These are phyloP conservation scores for Ephialtes manifestator DNA, from an alignment of 2,888 invertebrate genomes.

Conservation along the genomic window DNA sequence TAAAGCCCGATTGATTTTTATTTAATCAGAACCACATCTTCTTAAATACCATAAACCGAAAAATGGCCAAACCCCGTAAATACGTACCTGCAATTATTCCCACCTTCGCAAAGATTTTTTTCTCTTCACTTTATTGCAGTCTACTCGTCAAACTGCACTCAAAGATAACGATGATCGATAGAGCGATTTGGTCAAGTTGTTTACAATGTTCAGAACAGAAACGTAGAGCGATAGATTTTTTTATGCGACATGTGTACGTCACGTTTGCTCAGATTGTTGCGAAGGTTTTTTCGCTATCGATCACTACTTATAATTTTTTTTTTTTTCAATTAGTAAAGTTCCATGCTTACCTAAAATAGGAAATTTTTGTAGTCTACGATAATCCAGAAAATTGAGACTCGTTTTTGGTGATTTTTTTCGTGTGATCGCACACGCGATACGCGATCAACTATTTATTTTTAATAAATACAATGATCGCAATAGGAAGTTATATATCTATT, in stretches of 20 bases:
- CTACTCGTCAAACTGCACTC: slow-evolving; percentile 10
- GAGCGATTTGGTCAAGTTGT: neutral
- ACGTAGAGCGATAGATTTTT: neutral
- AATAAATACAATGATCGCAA: slow-evolving; percentile 83
- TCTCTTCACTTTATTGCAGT: neutral
- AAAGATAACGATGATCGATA: slow-evolving; percentile 17
- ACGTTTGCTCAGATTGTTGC: neutral
- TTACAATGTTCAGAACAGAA: neutral
- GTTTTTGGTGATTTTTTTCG: slow-evolving; percentile 25
- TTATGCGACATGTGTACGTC: neutral
- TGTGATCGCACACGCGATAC: slow-evolving; percentile 13
- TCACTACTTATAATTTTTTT: neutral
- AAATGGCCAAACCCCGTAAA: neutral
- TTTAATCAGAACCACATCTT: too few species aligned
- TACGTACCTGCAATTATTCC: neutral
- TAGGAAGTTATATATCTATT: slow-evolving; percentile 76
- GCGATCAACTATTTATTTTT: slow-evolving; percentile 77
- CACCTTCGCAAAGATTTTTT: too few species aligned
- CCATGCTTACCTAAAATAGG: neutral
- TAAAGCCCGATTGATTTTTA: too few species aligned
- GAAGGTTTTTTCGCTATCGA: slow-evolving; percentile 6
- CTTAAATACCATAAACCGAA: too few species aligned
- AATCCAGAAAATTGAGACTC: neutral
- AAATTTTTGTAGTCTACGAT: neutral
- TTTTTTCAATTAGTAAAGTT: neutral